Conservation (phyloP, 2,797 vertebrate genomes). For the Sebastes diaconus region DNA sequence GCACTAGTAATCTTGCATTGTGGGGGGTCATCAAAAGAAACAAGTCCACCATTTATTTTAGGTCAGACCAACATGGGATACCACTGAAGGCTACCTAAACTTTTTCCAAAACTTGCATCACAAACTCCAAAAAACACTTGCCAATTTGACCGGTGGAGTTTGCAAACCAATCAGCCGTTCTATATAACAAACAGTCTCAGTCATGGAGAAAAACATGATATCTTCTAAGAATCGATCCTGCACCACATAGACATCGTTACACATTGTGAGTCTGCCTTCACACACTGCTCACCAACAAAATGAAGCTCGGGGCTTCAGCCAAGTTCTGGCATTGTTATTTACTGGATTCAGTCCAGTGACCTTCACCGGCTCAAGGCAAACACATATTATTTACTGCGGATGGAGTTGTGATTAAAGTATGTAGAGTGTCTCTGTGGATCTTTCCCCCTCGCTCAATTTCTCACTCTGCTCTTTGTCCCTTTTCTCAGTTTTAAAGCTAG, state of each 20-base stretch:
- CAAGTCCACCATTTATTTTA: background rate
- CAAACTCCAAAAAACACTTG: background rate
- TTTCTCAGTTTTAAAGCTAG: background rate
- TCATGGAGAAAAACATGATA: background rate
- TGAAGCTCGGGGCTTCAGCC: background rate
- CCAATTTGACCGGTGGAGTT: background rate
- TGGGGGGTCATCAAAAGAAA: conserved; percentile 3
- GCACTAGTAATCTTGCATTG: background rate
- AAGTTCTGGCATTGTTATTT: conserved; percentile 20
- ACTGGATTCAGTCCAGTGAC: conserved; percentile 32
- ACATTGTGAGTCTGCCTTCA: background rate
- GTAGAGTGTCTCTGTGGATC: conserved; percentile 10
- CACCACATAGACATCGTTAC: background rate
- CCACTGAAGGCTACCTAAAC: background rate
- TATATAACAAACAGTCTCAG: background rate
- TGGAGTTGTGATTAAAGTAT: conserved; percentile 21
- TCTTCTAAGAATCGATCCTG: background rate
- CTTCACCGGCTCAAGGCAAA: conserved; percentile 29
- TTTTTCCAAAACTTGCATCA: background rate
- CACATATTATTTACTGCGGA: conserved; percentile 28
- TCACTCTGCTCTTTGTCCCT: background rate
- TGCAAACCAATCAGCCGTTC: background rate
- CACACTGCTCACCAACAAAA: conserved; percentile 19
- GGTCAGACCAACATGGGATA: background rate
- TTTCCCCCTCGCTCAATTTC: background rate